These are phyloP conservation scores for Andricus quercusramuli DNA, from an alignment of 2,888 invertebrate genomes.

Conservation along the genomic window DNA sequence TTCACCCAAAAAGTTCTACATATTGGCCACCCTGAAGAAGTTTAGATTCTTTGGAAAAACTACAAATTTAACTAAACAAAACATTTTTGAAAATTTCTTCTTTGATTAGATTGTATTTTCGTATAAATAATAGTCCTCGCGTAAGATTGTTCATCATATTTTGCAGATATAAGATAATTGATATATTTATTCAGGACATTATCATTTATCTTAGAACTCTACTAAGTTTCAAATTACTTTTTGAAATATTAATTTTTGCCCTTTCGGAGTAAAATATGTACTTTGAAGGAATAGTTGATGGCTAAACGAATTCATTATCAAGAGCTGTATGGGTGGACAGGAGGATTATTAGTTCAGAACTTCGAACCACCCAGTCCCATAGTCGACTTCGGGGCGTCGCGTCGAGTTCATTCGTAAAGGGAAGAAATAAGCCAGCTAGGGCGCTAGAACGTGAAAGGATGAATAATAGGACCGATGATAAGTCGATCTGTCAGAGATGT, in stretches of 20 bases:
- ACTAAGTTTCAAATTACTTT: neutral
- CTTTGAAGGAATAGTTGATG: neutral
- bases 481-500: conserved; percentile 60
- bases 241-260: neutral
- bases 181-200: neutral
- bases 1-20: too few species aligned
- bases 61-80: too few species aligned
- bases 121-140: too few species aligned
- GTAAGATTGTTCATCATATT: too few species aligned
- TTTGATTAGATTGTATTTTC: too few species aligned
- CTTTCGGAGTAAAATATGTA: neutral
- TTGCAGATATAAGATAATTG: neutral
- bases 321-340: conserved; percentile 22
- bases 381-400: conserved; percentile 3
- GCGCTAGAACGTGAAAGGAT: conserved; percentile 52
- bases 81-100: too few species aligned
- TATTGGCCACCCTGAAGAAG: too few species aligned
- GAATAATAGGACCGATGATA: conserved; percentile 60
- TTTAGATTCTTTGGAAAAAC: too few species aligned
- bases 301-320: conserved; percentile 18
- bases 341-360: conserved; percentile 24
- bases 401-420: neutral
- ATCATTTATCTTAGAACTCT: neutral
- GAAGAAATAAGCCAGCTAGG: conserved; percentile 24
- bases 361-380: conserved; percentile 2